Percentiles rank a stretch among this genome's conserved stretches.
Conservation (phyloP, 1,140 invertebrate genomes). For the Drosophila bipectinata region DNA sequence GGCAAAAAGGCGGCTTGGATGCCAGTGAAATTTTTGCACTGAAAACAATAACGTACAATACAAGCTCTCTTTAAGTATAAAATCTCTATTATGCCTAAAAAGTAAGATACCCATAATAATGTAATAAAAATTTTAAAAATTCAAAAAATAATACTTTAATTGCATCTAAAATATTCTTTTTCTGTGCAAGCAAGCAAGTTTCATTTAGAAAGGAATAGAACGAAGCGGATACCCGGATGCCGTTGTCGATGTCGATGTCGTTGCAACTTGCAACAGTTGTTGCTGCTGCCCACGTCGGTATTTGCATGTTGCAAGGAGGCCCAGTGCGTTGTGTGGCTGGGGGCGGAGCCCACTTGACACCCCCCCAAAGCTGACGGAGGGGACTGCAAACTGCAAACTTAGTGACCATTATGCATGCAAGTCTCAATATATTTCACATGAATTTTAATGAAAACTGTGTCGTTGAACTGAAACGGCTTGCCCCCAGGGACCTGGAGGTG, state of each 20-base stretch:
- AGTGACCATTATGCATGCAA: slow-evolving; percentile 81
- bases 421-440: slow-evolving; percentile 80
- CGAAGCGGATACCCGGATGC: slow-evolving; percentile 43
- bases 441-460: slow-evolving; percentile 77
- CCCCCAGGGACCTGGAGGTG: background rate
- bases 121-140: background rate
- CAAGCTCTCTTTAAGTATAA: no score
- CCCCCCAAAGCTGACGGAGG: slow-evolving; percentile 38
- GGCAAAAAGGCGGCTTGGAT: background rate
- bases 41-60: background rate
- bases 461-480: slow-evolving; percentile 56
- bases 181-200: slow-evolving; percentile 14
- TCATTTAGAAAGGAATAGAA: slow-evolving; percentile 24
- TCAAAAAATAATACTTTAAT: no score
- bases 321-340: slow-evolving; percentile 18
- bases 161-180: background rate
- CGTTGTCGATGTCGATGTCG: slow-evolving; percentile 21
- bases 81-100: no score
- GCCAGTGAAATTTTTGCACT: background rate
- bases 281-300: slow-evolving; percentile 28
- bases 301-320: slow-evolving; percentile 61
- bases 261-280: slow-evolving; percentile 5
- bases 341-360: slow-evolving; percentile 53
- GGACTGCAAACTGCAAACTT: slow-evolving; percentile 63
- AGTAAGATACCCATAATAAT: background rate